Conservation (phyloP, 2,113 vertebrate species). For the Ciconia boyciana region DNA sequence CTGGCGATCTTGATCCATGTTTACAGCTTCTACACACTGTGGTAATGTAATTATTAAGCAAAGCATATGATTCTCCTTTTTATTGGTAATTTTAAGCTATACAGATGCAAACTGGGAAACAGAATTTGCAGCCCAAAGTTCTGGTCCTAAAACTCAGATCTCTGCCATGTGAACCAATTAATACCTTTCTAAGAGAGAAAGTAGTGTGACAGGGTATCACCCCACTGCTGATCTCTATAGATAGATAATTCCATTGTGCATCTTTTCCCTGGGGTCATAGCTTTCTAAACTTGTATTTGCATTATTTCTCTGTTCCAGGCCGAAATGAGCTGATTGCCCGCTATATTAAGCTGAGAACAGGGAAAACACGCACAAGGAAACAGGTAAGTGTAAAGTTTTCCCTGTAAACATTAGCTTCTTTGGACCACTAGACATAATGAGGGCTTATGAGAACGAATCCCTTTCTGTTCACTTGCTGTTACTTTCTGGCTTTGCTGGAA, state of each 20-base stretch:
- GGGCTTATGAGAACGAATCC: neutral
- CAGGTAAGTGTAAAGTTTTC: constrained; percentile 77
- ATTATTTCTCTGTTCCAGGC: constrained; percentile 73
- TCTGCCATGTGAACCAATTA: neutral
- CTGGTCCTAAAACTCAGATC: neutral
- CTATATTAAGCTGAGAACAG: constrained; percentile 95
- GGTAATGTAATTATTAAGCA: neutral
- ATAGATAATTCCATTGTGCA: neutral
- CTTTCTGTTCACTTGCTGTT: neutral
- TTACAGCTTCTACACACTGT: neutral
- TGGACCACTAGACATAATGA: neutral
- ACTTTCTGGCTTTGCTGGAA: neutral
- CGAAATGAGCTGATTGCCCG: constrained; percentile 94
- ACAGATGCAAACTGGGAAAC: neutral
- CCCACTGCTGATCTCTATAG: neutral
- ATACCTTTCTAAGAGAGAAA: neutral
- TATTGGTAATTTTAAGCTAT: neutral
- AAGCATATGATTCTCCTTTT: neutral
- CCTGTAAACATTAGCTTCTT: neutral
- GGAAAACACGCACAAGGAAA: constrained; percentile 96
- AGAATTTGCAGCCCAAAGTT: neutral
- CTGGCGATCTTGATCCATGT: neutral
- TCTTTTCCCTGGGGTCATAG: neutral
- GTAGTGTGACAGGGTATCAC: neutral
- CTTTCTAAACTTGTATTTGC: neutral